Percentiles rank a stretch among this genome's conserved stretches.
Evolutionary conservation across 2,888 invertebrate species (phyloP).

Genomic region (Hydrotaea diabolus): DNA sequence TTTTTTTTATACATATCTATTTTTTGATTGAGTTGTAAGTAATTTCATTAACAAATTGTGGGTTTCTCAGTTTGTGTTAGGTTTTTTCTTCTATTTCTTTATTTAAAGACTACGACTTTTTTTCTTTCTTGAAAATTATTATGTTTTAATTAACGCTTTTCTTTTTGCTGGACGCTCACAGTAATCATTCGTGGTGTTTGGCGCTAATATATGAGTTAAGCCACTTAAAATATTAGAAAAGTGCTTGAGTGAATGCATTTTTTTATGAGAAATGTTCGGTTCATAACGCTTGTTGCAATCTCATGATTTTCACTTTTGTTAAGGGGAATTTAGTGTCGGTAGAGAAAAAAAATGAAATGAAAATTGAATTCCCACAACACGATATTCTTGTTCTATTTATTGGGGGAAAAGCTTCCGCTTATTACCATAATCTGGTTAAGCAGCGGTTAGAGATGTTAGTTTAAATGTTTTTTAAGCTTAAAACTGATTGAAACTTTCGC

Average conservation of each 20-base stretch:
- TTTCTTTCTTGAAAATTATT: background rate
- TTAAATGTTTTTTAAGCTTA: no score
- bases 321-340: background rate
- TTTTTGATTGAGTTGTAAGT: constrained; percentile 77
- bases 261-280: background rate
- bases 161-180: background rate
- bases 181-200: background rate
- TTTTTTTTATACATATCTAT: no score
- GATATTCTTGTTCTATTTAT: no score
- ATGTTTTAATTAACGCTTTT: constrained; percentile 18
- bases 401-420: no score
- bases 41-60: constrained; percentile 76
- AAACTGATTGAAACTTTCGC: no score
- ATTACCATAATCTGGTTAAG: no score
- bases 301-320: constrained; percentile 2
- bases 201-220: background rate
- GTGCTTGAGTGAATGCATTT: background rate
- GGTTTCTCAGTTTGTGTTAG: constrained; percentile 40
- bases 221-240: background rate
- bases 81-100: background rate
- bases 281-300: no score
- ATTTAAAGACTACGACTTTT: background rate
- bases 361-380: no score
- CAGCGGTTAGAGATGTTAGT: no score
- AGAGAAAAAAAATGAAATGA: no score